phyloP scores from a whole-genome alignment of 2,797 vertebrate species.

The Gambusia yucatana region DNA sequence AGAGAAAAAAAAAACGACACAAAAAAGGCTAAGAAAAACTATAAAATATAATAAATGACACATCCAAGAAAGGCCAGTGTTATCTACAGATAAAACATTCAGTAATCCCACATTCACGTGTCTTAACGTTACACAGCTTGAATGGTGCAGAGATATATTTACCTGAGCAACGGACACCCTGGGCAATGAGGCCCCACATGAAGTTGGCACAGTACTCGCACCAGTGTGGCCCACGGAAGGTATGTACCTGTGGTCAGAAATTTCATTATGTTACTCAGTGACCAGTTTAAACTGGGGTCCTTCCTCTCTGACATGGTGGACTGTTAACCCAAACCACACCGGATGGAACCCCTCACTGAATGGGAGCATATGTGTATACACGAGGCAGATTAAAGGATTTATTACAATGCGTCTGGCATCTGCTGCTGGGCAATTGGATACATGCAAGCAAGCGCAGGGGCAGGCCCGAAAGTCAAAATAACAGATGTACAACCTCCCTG shows the following conservation, averaged over 20 bases:
- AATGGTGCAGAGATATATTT: conserved; percentile 48
- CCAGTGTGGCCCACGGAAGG: conserved; percentile 96
- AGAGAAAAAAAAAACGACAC: not conserved
- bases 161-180: conserved; percentile 98
- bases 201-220: conserved; percentile 99
- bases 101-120: conserved; percentile 15
- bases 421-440: conserved; percentile 70
- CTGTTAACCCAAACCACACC: conserved; percentile 47
- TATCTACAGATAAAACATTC: conserved; percentile 4
- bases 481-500: conserved; percentile 61
- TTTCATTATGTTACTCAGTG: not conserved
- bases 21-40: not conserved
- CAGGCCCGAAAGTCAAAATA: conserved; percentile 56
- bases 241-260: conserved; percentile 87
- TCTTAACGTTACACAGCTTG: conserved; percentile 4
- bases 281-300: conserved; percentile 26
- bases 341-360: conserved; percentile 51
- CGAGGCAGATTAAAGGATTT: conserved; percentile 80
- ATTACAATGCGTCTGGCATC: conserved; percentile 73
- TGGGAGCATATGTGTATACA: conserved; percentile 68
- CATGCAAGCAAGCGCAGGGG: conserved; percentile 42
- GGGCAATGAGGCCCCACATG: conserved; percentile 99
- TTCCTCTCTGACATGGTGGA: conserved; percentile 33
- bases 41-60: not conserved
- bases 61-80: not conserved